Evolutionary conservation across 2,888 invertebrate species (phyloP), one percentile per base, ranked within the genome.

Genomic region (Siphonodentalium dalli): DNA sequence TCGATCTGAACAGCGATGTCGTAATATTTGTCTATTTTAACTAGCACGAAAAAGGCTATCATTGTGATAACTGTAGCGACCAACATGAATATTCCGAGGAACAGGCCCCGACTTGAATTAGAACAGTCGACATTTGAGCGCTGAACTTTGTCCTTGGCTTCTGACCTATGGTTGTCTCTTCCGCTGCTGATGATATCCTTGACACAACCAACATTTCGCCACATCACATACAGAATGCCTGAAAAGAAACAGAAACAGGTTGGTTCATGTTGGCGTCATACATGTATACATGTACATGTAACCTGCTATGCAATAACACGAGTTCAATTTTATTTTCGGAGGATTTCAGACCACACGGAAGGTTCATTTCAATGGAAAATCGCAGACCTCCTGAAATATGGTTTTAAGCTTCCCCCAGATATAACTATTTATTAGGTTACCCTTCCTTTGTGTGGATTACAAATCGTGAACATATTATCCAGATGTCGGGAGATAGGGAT

Each of bases 21-120:
- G 57, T 88, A 88, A 58, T 88, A 87, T 6, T 90, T 90, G 82
- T 91, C 90, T 6, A 65, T 66, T 24, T 65, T 65, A 69, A 94
- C 90, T 74, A 96, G 87, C 65, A 96, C 95, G 85, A 96, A 96
- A 89, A 95, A 96, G 65, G 96, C 87, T 75, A 97, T 95, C 82
- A 96, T 66, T 62, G 85, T 85, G 63, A 87, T 86, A 58, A 87
- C 83, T 1, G 85, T 82, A 18, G 85, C 84, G 11, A 86, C 87
- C 75, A 87, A 82, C 11, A 88, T 78, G 28, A 87, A 83, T 13
- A 89, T 83, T 1, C 90, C 90, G 9, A 86, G 84, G 79, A 90
- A 90, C 28, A 91, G 82, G 5, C 91, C 91, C 82, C 93, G 93
- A 83, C 95, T 95, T 0, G 96, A 94, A 56, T 92, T 86, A 0